phyloP scores from a whole-genome alignment of 2,888 invertebrate genomes.

The Choristoneura rosaceana region DNA sequence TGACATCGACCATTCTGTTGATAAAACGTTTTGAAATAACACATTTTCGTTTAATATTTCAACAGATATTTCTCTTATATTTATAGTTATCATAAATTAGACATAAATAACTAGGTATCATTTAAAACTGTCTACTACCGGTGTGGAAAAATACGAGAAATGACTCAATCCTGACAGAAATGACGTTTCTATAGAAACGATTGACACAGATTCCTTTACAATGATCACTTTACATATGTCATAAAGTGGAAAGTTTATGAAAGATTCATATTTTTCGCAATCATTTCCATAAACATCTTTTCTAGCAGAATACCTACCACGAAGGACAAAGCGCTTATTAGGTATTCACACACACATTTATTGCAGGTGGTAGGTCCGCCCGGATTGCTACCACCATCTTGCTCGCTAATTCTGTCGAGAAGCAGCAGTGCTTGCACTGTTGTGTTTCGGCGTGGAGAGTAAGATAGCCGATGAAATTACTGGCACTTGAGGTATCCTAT shows the following conservation, averaged over 20 bases:
- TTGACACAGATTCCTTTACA: constrained; percentile 37
- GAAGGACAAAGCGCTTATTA: constrained; percentile 1
- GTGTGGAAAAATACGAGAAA: constrained; percentile 21
- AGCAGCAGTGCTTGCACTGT: too few species aligned
- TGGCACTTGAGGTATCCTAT: too few species aligned
- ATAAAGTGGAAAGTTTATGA: constrained; percentile 23
- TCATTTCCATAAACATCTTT: background rate
- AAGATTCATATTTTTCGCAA: constrained; percentile 36
- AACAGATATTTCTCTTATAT: constrained; percentile 10
- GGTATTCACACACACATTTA: too few species aligned
- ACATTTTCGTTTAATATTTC: constrained; percentile 11
- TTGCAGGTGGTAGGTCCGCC: too few species aligned
- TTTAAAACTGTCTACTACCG: constrained; percentile 21
- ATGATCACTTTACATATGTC: constrained; percentile 22
- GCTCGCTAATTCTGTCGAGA: too few species aligned
- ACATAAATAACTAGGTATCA: constrained; percentile 32
- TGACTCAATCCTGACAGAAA: constrained; percentile 34
- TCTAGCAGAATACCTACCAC: background rate
- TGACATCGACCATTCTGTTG: background rate
- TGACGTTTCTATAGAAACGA: constrained; percentile 19
- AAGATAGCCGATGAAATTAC: too few species aligned
- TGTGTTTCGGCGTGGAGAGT: too few species aligned
- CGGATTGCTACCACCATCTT: too few species aligned
- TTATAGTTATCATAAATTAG: constrained; percentile 31
- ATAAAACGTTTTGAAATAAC: constrained; percentile 13